phyloP scores from a whole-genome alignment of 2,888 invertebrate species.

The Scaeva pyrastri region DNA sequence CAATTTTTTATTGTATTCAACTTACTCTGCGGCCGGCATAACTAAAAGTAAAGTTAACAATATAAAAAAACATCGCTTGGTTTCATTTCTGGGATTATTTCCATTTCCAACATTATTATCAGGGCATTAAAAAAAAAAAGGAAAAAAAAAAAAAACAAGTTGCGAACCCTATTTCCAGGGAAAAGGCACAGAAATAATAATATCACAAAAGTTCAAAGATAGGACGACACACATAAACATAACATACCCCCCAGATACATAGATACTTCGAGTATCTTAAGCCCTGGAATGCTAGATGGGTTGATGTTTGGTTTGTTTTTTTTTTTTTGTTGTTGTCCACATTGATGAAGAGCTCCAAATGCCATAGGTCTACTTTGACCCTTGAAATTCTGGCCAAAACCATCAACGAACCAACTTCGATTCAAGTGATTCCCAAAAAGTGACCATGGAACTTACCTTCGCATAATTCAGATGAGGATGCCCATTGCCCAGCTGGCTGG shows the following conservation, averaged over 20 bases:
- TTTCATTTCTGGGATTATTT: conserved; percentile 50
- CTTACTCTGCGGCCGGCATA: conserved; percentile 34
- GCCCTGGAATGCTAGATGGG: not conserved
- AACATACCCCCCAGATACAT: not conserved
- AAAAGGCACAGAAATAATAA: conserved; percentile 34
- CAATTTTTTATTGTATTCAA: conserved; percentile 47
- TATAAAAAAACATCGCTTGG: conserved; percentile 13
- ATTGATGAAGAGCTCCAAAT: conserved; percentile 32
- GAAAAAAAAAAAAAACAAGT: not conserved
- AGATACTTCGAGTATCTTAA: too few relatives aligned
- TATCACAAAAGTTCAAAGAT: conserved; percentile 52
- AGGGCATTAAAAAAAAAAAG: not conserved
- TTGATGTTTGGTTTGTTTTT: conserved; percentile 2
- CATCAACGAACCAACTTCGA: not conserved
- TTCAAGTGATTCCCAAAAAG: not conserved
- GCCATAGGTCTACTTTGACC: conserved; percentile 11
- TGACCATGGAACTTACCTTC: conserved; percentile 37
- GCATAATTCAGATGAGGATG: not conserved
- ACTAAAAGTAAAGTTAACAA: conserved; percentile 44
- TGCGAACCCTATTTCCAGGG: not conserved
- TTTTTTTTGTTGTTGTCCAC: too few relatives aligned
- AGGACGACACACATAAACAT: too few relatives aligned
- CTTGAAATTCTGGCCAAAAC: not conserved
- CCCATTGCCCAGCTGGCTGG: too few relatives aligned
- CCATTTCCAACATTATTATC: conserved; percentile 23